phyloP scores from a whole-genome alignment of 1,140 invertebrate genomes.

The Pygmarrhopalites habei region DNA sequence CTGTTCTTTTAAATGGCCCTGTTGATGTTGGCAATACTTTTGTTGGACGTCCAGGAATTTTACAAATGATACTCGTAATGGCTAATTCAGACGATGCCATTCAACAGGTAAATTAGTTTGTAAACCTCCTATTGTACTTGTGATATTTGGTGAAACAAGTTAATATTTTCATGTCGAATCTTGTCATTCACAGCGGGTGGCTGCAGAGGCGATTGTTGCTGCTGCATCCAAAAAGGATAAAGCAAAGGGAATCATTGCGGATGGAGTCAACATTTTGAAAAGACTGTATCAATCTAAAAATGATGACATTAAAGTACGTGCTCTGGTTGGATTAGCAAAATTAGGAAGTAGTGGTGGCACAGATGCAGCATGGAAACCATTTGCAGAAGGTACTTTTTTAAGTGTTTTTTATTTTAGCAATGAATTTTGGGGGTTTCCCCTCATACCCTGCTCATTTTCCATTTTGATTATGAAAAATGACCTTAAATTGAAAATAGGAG shows the following conservation, averaged over 20 bases:
- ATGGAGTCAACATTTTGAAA: conserved; percentile 91
- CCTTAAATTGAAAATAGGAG: conserved; percentile 42
- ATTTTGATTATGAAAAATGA: no score
- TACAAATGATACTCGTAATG: conserved; percentile 96
- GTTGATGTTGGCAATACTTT: conserved; percentile 89
- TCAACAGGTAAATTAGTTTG: conserved; percentile 56
- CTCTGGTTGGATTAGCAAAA: conserved; percentile 92
- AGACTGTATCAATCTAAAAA: conserved; percentile 85
- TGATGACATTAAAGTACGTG: conserved; percentile 80
- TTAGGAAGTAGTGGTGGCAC: conserved; percentile 91
- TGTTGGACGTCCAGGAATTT: conserved; percentile 82
- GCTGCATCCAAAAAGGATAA: conserved; percentile 97
- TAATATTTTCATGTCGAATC: background rate
- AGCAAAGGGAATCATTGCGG: conserved; percentile 78
- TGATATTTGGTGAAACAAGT: background rate
- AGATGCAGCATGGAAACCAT: conserved; percentile 85
- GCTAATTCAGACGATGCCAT: conserved; percentile 75
- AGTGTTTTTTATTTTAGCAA: background rate
- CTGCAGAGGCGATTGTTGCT: conserved; percentile 92
- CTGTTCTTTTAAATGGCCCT: conserved; percentile 81
- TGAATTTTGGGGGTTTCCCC: background rate
- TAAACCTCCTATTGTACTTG: no score
- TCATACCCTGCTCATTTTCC: no score
- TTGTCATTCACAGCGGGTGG: conserved; percentile 61
- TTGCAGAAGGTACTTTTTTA: conserved; percentile 70